Conservation (phyloP, 2,113 vertebrate genomes). For the Mirounga angustirostris region DNA sequence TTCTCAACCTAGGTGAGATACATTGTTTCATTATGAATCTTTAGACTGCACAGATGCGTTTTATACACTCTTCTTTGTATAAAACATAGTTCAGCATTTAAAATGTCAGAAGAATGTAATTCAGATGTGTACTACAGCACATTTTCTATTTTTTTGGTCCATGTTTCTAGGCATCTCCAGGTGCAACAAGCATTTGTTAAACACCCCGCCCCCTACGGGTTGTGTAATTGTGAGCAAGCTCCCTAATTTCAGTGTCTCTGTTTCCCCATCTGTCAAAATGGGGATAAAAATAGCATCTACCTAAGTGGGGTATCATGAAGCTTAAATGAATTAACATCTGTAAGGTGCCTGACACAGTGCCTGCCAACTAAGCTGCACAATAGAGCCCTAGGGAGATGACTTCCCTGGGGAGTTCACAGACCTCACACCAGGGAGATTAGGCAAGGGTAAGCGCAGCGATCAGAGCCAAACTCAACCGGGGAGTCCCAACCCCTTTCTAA, state of each 20-base stretch:
- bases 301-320: background rate
- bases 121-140: too few species aligned
- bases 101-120: background rate
- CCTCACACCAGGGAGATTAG: background rate
- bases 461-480: background rate
- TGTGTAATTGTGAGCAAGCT: background rate
- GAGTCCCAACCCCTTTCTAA: background rate
- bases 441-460: background rate
- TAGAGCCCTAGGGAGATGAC: too few species aligned
- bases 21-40: background rate
- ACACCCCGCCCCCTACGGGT: background rate
- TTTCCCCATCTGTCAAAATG: background rate
- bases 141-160: background rate
- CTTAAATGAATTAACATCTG: background rate
- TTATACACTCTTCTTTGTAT: background rate
- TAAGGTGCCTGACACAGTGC: background rate
- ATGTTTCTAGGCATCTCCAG: background rate
- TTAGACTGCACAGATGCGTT: background rate
- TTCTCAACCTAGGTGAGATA: too few species aligned
- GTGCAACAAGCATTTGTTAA: background rate
- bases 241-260: background rate
- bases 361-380: background rate
- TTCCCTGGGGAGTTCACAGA: background rate
- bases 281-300: background rate
- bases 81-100: background rate